Evolutionary conservation across 1,140 invertebrate species (phyloP), one percentile per base, ranked within the genome.

Genomic region (Dendroctonus valens): DNA sequence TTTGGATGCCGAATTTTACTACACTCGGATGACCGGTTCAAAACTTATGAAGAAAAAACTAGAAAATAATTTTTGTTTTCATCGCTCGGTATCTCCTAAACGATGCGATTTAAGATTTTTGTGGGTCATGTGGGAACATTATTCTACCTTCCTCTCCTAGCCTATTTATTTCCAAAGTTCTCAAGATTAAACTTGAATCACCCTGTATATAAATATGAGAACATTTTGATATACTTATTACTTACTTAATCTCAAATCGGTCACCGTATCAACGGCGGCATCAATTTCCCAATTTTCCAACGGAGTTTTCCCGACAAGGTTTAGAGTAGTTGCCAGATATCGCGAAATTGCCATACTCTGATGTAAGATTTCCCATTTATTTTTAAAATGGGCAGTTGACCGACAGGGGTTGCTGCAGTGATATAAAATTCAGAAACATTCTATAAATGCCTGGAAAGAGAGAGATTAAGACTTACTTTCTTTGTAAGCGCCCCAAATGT

Each of bases 331-430:
- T 5, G 87, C 90, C 11, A 91, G 75, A 70, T 87, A 92, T 38
- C 89, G 82, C 39, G 80, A 82, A 70, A 93, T 91, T 38, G 90
- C 85, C 39, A 82, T 76, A 64, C 86, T 87, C 77, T 93, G 90
- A 73, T 83, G 80, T 7, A 89, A 75, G 58, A 80, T 41, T 87
- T 85, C 8, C 86, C 90, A 72, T 92, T 86, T 7, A 89, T 79
- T 74, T 89, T 87, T 52, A 92, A 75, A 6, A 91, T 80, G 0
- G 91, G 91, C 50, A 91, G 76, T 76, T 90, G 85, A 6, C 89
- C 89, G 77, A 87, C 90, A 26, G 90, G 90, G 77, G 83, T 86
- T 14, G 77, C 51, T 57, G 37, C 12, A 52, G 52, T 41, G 40
- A 55, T 52, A 12, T 52, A 52, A 52, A 2, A 9, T 55, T 55